Base-by-base conservation (phyloP, 1,140 invertebrate genomes). In the Pseudomyrmex dendroicus region DNA sequence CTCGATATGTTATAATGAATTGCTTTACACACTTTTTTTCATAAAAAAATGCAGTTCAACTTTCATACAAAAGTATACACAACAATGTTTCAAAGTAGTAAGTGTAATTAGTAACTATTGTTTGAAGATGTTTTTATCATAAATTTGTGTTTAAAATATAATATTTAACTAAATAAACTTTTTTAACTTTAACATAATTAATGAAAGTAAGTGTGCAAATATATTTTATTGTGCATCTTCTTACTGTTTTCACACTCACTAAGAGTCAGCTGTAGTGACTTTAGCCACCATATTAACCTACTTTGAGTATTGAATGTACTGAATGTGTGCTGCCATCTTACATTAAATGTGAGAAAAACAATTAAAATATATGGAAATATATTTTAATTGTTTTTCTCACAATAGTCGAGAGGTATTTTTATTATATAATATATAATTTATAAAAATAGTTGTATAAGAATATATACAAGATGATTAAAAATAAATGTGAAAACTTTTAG, bases 271-370 rank as follows among this genome's bases (percentile, higher is more conserved):
- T 52, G 78, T 44, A 63, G 78, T 70, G 73, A 83, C 77, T 8
- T 67, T 76, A 62, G 52, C 46, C 35, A 35, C 35, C 35, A 17
- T 12, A 50, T 44, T 74, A 50, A 13, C 48, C 5, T 15, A 61
- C 57, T 17, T 48, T 82, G 10, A 4, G 17, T 20, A 50, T 52
- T 62, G 52, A 61, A n/a, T n/a, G n/a, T n/a, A n/a, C 15, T 50
- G 50, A 56, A 63, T 48, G 35, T 44, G 73, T 74, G 82, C 72
- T 74, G 72, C 62, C 67, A 82, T 64, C 70, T 82, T 46, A 22
- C 17, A 44, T n/a, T 20, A 56, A 1, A 15, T 48, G 12, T 13
- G 54, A 59, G 56, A 82, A 9, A 73, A 73, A 20, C 12, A 15
- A 1, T 1, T 44, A 46, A 62, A 13, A n/a, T 48, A 35, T 35